These are phyloP conservation scores for Acromyrmex heyeri DNA, from an alignment of 1,140 invertebrate species.

Conservation along the genomic window DNA sequence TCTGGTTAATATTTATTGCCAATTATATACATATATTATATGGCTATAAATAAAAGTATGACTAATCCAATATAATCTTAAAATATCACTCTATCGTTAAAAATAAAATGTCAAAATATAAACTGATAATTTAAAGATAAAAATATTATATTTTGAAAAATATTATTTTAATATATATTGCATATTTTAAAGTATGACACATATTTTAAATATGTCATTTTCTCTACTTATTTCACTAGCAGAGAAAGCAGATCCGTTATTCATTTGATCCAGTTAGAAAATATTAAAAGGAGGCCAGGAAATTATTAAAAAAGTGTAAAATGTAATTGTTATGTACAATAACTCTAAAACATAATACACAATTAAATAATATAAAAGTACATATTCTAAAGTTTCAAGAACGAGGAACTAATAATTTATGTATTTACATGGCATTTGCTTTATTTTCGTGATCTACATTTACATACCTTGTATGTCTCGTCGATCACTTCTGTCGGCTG, in stretches of 20 bases:
- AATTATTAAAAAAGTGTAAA: constrained; percentile 1
- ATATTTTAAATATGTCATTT: constrained; percentile 13
- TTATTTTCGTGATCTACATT: not conserved
- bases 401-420: not conserved
- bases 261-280: constrained; percentile 3
- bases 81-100: not conserved
- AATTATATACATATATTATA: too few species aligned
- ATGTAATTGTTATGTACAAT: not conserved
- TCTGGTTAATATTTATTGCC: too few species aligned
- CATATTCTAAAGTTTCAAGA: not conserved
- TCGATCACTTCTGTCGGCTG: constrained; percentile 93
- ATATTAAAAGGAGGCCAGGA: constrained; percentile 15
- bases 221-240: not conserved
- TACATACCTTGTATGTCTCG: constrained; percentile 90
- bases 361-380: constrained; percentile 37
- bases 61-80: not conserved
- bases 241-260: constrained; percentile 28
- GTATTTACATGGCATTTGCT: not conserved
- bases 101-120: constrained; percentile 18
- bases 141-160: not conserved
- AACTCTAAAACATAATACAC: not conserved
- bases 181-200: not conserved
- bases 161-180: not conserved
- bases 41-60: constrained; percentile 16
- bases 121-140: not conserved